These are phyloP conservation scores for Acanthosepion pharaonis DNA, from an alignment of 2,888 invertebrate species.

Conservation along the genomic window DNA sequence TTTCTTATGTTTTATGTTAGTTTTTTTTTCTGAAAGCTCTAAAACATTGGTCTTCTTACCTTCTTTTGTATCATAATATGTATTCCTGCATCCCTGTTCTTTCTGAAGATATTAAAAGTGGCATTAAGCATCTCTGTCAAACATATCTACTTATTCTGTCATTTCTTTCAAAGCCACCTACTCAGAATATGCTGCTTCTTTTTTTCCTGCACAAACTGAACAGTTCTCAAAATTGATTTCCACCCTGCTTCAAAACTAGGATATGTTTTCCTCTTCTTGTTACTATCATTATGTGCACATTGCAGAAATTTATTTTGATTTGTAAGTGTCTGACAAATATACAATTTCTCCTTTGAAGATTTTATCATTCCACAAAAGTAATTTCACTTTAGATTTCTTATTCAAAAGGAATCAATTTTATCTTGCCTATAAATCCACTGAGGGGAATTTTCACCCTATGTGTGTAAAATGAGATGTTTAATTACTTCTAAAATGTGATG, in stretches of 20 bases:
- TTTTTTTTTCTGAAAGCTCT: no score
- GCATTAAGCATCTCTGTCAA: neutral
- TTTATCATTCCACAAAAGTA: neutral
- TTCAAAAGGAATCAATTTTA: neutral
- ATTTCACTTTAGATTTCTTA: neutral
- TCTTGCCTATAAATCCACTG: neutral
- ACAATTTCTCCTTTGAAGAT: neutral
- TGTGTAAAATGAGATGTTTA: neutral
- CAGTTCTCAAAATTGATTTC: neutral
- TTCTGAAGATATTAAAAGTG: neutral
- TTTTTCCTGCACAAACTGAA: neutral
- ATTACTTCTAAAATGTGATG: neutral
- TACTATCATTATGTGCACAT: neutral
- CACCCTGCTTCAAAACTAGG: neutral
- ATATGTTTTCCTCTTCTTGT: neutral
- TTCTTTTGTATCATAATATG: neutral
- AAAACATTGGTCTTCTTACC: neutral
- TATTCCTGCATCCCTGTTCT: neutral
- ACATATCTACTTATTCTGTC: neutral
- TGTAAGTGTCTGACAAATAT: neutral
- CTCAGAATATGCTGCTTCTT: neutral
- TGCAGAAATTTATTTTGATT: neutral
- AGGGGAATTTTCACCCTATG: neutral
- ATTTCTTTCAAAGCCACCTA: neutral
- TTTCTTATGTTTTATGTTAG: no score